Evolutionary conservation across 2,888 invertebrate species (phyloP).

Genomic region (Hirtodrosophila histrioides): DNA sequence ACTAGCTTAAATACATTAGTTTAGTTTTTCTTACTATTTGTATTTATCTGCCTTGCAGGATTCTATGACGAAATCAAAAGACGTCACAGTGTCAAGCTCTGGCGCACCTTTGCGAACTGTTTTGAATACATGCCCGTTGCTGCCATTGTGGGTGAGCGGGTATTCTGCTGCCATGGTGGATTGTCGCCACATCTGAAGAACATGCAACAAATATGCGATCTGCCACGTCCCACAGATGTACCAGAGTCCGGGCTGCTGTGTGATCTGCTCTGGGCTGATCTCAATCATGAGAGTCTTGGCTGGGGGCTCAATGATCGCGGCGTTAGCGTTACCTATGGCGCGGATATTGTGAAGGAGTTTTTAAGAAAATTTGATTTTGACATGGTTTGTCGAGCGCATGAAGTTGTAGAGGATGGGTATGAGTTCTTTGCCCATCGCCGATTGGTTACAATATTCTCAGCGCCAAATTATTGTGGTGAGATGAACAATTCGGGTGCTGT

Average conservation of each 20-base stretch:
- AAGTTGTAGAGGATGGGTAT: constrained; percentile 98
- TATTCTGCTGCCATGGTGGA: constrained; percentile 91
- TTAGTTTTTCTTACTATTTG: no score
- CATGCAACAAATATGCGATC: constrained; percentile 97
- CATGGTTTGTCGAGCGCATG: constrained; percentile 98
- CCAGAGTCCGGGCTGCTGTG: constrained; percentile 97
- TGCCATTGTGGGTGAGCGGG: constrained; percentile 93
- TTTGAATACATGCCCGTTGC: constrained; percentile 99
- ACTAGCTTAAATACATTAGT: no score
- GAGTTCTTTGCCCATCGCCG: constrained; percentile 98
- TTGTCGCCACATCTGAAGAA: constrained; percentile 93
- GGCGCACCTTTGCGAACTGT: constrained; percentile 99
- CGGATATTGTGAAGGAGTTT: constrained; percentile 87
- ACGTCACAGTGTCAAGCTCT: constrained; percentile 97
- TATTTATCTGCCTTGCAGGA: constrained; percentile 1
- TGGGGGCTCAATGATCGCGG: constrained; percentile 99
- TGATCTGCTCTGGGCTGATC: constrained; percentile 97
- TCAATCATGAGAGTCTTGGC: constrained; percentile 96
- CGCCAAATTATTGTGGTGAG: constrained; percentile 88
- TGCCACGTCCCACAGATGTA: constrained; percentile 98
- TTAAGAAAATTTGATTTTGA: constrained; percentile 96
- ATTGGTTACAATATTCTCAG: constrained; percentile 93
- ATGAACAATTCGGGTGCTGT: constrained; percentile 93
- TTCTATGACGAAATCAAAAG: constrained; percentile 97
- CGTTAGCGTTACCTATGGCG: constrained; percentile 98